Conservation (phyloP, 2,113 vertebrate genomes). For the Gallinago paraguaiae region DNA sequence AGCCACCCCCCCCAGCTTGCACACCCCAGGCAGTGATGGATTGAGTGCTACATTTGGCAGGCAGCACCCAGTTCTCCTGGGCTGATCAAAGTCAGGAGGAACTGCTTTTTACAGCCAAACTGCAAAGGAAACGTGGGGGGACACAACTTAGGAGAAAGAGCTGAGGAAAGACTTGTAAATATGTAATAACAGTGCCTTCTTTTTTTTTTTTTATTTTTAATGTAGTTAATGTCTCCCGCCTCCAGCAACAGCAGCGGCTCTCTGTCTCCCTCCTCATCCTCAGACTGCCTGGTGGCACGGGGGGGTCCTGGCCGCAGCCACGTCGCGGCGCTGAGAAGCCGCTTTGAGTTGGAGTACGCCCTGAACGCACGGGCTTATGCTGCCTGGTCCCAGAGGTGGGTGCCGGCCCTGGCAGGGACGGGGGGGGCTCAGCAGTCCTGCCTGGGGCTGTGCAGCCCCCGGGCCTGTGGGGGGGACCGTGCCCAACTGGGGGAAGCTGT, state of each 20-base stretch:
- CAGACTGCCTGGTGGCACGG: conserved; percentile 82
- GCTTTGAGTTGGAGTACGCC: conserved; percentile 90
- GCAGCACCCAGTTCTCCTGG: background rate
- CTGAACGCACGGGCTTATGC: conserved; percentile 81
- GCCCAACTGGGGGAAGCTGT: fast-evolving
- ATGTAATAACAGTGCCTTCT: background rate
- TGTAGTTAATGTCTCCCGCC: conserved; percentile 90
- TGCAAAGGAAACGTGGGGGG: background rate
- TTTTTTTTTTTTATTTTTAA: background rate
- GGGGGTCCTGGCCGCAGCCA: conserved; percentile 87
- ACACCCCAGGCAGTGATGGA: background rate
- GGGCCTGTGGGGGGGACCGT: background rate
- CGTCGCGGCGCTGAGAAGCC: conserved; percentile 85
- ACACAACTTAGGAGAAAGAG: fast-evolving
- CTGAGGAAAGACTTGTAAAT: background rate
- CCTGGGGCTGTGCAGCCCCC: background rate
- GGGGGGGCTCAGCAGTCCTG: too few species aligned
- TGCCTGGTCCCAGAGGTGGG: conserved; percentile 84
- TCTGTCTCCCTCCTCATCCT: conserved; percentile 89
- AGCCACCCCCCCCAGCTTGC: background rate
- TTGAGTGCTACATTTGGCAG: fast-evolving
- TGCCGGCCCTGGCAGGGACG: background rate
- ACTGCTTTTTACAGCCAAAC: background rate
- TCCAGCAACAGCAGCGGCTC: conserved; percentile 96
- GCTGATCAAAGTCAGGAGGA: background rate